Evolutionary conservation across 2,888 invertebrate genomes (phyloP).

Genomic region (Elmis aenea): DNA sequence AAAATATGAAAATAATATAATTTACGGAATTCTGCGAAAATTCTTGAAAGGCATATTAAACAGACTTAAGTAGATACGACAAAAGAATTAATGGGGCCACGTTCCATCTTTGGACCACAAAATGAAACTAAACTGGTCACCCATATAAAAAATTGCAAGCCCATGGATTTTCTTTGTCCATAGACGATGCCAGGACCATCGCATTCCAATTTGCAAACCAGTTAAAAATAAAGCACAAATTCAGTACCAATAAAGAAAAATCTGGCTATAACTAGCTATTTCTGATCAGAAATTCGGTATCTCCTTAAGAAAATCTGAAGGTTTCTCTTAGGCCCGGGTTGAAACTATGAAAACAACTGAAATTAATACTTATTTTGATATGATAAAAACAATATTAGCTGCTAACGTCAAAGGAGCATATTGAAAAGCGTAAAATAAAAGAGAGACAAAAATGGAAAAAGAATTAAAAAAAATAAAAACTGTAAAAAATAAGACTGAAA

Average conservation of each 20-base stretch:
- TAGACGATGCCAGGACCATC: slow-evolving; percentile 1
- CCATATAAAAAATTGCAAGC: slow-evolving; percentile 24
- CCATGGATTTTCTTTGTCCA: slow-evolving; percentile 11
- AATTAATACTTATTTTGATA: too few species aligned
- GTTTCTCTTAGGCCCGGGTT: slow-evolving; percentile 27
- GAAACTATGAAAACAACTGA: slow-evolving; percentile 28
- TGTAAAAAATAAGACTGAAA: too few species aligned
- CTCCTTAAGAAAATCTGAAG: slow-evolving; percentile 31
- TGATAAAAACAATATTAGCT: too few species aligned
- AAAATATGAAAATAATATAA: slow-evolving; percentile 2
- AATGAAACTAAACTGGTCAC: slow-evolving; percentile 17
- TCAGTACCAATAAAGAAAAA: slow-evolving; percentile 23
- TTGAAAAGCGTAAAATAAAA: too few species aligned
- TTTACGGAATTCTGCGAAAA: slow-evolving; percentile 8
- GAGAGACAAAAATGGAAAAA: too few species aligned
- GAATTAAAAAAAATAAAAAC: too few species aligned
- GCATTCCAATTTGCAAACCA: slow-evolving; percentile 9
- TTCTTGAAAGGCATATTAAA: slow-evolving; percentile 5
- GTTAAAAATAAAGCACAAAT: slow-evolving; percentile 5
- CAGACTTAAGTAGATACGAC: too few species aligned
- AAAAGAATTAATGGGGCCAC: slow-evolving; percentile 5
- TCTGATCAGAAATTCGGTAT: slow-evolving; percentile 24
- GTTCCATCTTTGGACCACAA: slow-evolving; percentile 13
- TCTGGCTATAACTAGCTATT: slow-evolving; percentile 29
- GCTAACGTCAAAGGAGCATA: too few species aligned